Evolutionary conservation across 2,113 vertebrate genomes (phyloP).

Genomic region (Pandion haliaetus): DNA sequence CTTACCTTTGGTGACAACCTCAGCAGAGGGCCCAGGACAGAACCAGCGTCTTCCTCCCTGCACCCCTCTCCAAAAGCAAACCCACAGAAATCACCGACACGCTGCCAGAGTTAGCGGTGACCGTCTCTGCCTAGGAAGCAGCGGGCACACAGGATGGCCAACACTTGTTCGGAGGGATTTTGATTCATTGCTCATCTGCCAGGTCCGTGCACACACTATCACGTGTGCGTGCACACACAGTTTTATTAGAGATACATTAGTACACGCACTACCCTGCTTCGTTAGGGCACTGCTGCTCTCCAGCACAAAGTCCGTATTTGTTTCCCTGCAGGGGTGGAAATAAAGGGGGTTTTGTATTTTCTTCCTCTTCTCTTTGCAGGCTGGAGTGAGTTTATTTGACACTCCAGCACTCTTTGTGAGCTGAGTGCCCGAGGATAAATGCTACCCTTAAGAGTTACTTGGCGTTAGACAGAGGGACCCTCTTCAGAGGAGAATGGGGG

Average conservation of each 20-base stretch:
- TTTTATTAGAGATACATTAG: neutral
- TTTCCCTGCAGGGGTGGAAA: constrained; percentile 84
- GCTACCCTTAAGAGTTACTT: constrained; percentile 91
- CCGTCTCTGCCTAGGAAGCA: neutral
- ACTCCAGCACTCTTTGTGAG: constrained; percentile 90
- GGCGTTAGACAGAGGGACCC: constrained; percentile 93
- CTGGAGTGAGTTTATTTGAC: constrained; percentile 92
- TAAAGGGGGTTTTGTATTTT: constrained; percentile 90
- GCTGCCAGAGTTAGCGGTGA: fast-evolving
- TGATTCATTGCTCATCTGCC: neutral
- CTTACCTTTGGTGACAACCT: neutral
- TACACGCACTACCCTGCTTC: constrained; percentile 54
- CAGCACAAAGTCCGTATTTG: constrained; percentile 88
- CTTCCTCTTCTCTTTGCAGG: constrained; percentile 67
- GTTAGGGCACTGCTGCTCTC: constrained; percentile 76
- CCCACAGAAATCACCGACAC: fast-evolving
- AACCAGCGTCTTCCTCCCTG: neutral
- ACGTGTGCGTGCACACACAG: neutral
- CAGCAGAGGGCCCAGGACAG: neutral
- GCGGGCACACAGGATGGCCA: neutral
- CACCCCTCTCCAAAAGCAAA: neutral
- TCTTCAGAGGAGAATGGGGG: constrained; percentile 94
- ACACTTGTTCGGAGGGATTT: fast-evolving
- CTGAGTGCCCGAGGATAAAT: constrained; percentile 90
- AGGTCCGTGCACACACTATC: neutral